Conservation (phyloP, 2,113 vertebrate species). For the Urocolius indicus region DNA sequence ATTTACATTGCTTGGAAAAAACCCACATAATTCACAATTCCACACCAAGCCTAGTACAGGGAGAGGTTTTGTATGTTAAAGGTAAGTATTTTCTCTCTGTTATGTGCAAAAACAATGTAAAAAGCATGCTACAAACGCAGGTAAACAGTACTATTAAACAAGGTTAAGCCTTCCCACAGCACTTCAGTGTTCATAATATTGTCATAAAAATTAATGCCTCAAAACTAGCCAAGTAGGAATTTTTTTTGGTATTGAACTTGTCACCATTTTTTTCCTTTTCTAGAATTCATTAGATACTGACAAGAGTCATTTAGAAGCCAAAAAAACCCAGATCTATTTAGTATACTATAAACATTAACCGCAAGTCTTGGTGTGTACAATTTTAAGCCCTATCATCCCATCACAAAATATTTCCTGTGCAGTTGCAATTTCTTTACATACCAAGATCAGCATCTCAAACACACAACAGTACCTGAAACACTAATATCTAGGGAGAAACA, state of each 20-base stretch:
- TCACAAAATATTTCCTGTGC: not conserved
- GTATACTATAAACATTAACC: not conserved
- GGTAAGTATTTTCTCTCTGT: not conserved
- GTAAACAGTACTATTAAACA: not conserved
- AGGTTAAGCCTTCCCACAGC: not conserved
- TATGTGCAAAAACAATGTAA: not conserved
- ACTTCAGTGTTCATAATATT: not conserved
- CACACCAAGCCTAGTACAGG: not conserved
- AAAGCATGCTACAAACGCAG: not conserved
- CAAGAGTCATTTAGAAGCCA: not conserved
- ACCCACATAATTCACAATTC: not conserved
- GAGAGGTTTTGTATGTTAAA: not conserved
- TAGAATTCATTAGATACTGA: not conserved
- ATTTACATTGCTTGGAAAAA: not conserved
- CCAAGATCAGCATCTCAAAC: not conserved
- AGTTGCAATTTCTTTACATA: not conserved
- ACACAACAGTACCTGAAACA: not conserved
- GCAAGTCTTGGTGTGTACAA: not conserved
- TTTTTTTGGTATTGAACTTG: not conserved
- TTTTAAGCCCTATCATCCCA: not conserved
- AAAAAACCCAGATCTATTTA: not conserved
- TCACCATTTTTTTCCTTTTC: not conserved
- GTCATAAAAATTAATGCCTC: not conserved
- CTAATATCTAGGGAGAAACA: not conserved
- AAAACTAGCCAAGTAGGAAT: not conserved